Evolutionary conservation across 2,113 vertebrate genomes (phyloP), one percentile per base, ranked within the genome.

Genomic region (Equus quagga): DNA sequence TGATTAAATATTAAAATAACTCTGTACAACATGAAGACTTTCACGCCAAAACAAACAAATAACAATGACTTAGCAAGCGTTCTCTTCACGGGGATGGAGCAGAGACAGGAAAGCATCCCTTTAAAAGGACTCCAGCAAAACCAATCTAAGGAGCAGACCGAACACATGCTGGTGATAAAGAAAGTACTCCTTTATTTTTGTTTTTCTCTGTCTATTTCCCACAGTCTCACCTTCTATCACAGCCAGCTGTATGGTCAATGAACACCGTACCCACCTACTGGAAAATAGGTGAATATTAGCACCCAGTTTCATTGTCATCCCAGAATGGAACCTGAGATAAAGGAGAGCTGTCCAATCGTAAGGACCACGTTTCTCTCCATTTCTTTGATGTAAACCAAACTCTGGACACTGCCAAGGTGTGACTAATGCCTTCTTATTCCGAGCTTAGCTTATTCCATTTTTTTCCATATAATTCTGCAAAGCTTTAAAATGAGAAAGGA

Each of bases 231-330:
- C 33, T 58, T 91, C 96, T 89, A n/a, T 78, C 85, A 17, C 31
- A 75, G 96, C 96, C 94, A 97, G 93, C 85, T 93, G 78, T 64
- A 46, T 67, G 65, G 95, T 91, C 98, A 95, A 49, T 17, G 58
- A 96, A 67, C 75, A 92, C 94, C 95, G 78, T 73, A 80, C 94
- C 79, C 96, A 28, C 18, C 15, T 83, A n/a, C 95, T 96, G 88
- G 98, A 96, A 98, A 97, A 87, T 33, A 72, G 96, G 94, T 72
- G 95, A 97, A 54, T 70, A 94, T 96, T 97, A 95, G 81, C 84
- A 89, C 98, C 98, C 98, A 97, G 98, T 98, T 98, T 98, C 98
- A 94, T 98, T 98, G 98, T 99, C 98, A 98, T 97, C 98, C 31
- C 97, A 31, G 91, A 91, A 70, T 58, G 80, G 96, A 96, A 97